phyloP scores from a whole-genome alignment of 1,140 invertebrate species.

The Platorchestia sp. region DNA sequence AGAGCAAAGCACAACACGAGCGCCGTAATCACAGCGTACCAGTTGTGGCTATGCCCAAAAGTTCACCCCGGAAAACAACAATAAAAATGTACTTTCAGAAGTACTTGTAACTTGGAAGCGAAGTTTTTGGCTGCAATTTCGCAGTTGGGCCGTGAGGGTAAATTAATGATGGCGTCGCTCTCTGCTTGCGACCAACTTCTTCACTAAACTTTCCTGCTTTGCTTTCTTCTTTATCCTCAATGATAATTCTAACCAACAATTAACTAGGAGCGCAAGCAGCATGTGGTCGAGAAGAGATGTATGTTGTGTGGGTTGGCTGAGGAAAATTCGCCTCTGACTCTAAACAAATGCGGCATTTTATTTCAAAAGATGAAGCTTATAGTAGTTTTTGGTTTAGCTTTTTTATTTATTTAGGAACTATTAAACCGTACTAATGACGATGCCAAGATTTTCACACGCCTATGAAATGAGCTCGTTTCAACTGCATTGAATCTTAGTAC shows the following conservation, averaged over 20 bases:
- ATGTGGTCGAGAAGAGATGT: neutral
- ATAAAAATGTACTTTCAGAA: conserved; percentile 52
- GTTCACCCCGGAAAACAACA: conserved; percentile 28
- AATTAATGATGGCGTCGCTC: conserved; percentile 26
- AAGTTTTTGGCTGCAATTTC: conserved; percentile 55
- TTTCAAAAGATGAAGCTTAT: neutral
- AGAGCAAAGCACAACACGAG: neutral
- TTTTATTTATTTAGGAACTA: too few species aligned
- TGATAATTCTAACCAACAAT: conserved; percentile 21
- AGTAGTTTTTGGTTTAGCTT: too few species aligned
- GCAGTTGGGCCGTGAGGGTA: conserved; percentile 12
- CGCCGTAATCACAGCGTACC: conserved; percentile 8
- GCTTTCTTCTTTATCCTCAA: neutral
- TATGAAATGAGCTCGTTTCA: too few species aligned
- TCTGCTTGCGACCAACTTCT: neutral
- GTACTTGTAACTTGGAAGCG: conserved; percentile 35
- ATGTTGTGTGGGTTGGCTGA: neutral
- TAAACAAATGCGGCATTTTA: too few species aligned
- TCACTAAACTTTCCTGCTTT: conserved; percentile 22
- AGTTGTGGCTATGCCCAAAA: neutral
- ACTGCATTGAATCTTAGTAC: too few species aligned
- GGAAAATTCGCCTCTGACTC: neutral
- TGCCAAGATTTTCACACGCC: too few species aligned
- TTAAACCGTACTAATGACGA: too few species aligned
- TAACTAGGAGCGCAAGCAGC: neutral